Evolutionary conservation across 2,113 vertebrate genomes (phyloP).

Genomic region (Eurystomus gularis): DNA sequence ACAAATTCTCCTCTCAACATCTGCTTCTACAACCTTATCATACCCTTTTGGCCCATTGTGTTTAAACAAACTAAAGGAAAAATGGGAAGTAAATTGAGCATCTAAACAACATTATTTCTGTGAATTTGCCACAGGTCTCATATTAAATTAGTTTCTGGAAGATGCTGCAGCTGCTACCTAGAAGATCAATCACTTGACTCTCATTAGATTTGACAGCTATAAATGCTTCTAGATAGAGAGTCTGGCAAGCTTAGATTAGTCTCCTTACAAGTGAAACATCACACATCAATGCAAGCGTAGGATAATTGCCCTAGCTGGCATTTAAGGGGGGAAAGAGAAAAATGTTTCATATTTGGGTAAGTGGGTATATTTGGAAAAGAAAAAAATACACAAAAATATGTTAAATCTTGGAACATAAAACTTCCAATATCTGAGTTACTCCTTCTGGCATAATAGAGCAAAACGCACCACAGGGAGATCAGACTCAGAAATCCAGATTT

Average conservation of each 20-base stretch:
- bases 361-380: background rate
- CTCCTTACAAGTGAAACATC: background rate
- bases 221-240: background rate
- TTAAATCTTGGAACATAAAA: background rate
- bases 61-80: background rate
- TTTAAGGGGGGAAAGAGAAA: background rate
- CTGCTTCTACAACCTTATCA: background rate
- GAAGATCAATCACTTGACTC: conserved; percentile 13
- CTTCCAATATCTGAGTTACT: background rate
- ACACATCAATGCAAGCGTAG: background rate
- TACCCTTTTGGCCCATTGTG: background rate
- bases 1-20: background rate
- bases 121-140: background rate
- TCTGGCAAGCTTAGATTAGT: background rate
- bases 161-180: conserved; percentile 6
- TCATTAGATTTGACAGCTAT: conserved; percentile 17
- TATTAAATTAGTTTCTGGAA: background rate
- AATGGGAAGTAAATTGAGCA: background rate
- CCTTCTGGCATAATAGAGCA: background rate
- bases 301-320: background rate
- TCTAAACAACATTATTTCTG: background rate
- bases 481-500: background rate
- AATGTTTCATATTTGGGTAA: background rate
- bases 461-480: background rate
- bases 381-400: background rate